Evolutionary conservation across 92 coral and sea anemone genomes (phyloP).

Genomic region (Hydrozoanthus gracilis): DNA sequence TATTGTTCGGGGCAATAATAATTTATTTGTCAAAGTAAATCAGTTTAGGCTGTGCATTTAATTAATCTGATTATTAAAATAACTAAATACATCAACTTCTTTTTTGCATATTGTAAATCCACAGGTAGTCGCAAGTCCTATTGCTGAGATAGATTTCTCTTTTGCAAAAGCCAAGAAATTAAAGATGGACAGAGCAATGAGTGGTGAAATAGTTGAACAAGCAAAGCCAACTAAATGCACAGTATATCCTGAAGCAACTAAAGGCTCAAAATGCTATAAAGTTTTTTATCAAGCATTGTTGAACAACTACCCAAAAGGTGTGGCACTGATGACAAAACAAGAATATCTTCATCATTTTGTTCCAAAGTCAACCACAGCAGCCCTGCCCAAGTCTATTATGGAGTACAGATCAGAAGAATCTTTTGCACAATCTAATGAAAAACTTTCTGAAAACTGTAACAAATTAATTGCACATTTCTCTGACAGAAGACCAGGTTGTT

Average conservation of each 20-base stretch:
- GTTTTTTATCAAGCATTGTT: slow-evolving; percentile 36
- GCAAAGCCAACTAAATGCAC: background rate
- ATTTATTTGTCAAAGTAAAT: too few species aligned
- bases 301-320: slow-evolving; percentile 40
- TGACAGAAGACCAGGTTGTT: too few species aligned
- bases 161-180: slow-evolving; percentile 51
- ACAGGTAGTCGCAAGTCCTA: background rate
- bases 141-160: slow-evolving; percentile 44
- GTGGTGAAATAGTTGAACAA: slow-evolving; percentile 39
- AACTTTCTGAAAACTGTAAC: slow-evolving; percentile 10
- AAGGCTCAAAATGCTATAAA: slow-evolving; percentile 15
- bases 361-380: slow-evolving; percentile 48
- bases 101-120: too few species aligned
- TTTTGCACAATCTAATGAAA: background rate
- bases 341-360: slow-evolving; percentile 32
- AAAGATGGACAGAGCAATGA: slow-evolving; percentile 39
- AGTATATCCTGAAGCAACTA: slow-evolving; percentile 33
- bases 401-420: slow-evolving; percentile 42
- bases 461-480: background rate
- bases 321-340: slow-evolving; percentile 31
- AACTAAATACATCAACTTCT: too few species aligned
- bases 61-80: too few species aligned
- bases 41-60: too few species aligned
- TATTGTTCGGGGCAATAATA: too few species aligned
- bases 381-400: slow-evolving; percentile 50